Evolutionary conservation across 2,797 vertebrate genomes (phyloP).

Genomic region (Danionella dracula): DNA sequence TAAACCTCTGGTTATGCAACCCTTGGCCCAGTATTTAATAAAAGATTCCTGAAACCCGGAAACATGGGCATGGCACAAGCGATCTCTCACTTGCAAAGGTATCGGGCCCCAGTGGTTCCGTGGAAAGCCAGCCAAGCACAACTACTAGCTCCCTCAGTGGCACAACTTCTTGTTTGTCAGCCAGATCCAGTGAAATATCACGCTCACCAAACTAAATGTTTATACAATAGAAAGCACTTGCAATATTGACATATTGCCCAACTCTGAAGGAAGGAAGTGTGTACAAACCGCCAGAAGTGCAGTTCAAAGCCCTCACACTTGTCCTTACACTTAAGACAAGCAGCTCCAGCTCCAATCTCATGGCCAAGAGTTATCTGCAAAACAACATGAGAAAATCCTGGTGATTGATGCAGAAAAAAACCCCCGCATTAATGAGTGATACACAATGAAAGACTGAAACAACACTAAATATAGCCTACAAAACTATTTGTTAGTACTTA

Average conservation of each 20-base stretch:
- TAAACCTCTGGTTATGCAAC: background rate
- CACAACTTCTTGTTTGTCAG: background rate
- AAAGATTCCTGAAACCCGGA: background rate
- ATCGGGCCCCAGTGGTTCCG: conserved; percentile 22
- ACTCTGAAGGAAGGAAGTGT: background rate
- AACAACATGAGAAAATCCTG: conserved; percentile 19
- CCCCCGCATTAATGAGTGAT: too few relatives aligned
- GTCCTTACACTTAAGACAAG: conserved; percentile 94
- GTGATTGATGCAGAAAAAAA: background rate
- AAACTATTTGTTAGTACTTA: too few relatives aligned
- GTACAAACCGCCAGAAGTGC: conserved; percentile 94
- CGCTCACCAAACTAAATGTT: too few relatives aligned
- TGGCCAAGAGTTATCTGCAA: conserved; percentile 91
- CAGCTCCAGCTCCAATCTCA: conserved; percentile 89
- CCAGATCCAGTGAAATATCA: too few relatives aligned
- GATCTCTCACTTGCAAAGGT: background rate
- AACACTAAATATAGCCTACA: too few relatives aligned
- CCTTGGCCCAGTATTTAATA: too few relatives aligned
- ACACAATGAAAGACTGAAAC: too few relatives aligned
- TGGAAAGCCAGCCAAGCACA: conserved; percentile 38
- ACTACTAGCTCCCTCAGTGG: conserved; percentile 6
- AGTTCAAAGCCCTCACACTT: conserved; percentile 97
- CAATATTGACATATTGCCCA: too few relatives aligned
- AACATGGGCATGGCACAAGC: background rate
- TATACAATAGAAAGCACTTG: background rate